A percentile compares a stretch with the other conserved stretches of the same genome.
Conservation (phyloP, 2,113 vertebrate species). For the Saccopteryx bilineata region DNA sequence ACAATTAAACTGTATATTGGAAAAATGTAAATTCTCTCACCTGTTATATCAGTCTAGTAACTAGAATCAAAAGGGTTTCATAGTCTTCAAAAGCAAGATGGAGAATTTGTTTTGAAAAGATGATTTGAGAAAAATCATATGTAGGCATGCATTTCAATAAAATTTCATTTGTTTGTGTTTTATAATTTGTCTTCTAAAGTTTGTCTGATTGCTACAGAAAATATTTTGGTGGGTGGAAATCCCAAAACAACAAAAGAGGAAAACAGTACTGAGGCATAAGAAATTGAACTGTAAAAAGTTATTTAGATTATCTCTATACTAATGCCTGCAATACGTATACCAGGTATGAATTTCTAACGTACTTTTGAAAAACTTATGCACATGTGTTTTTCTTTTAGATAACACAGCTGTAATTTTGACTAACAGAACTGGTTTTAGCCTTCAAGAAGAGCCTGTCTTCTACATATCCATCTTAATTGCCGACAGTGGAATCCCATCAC, state of each 20-base stretch:
- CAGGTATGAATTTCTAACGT: not conserved
- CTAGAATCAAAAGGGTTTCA: not conserved
- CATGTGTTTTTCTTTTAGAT: constrained; percentile 89
- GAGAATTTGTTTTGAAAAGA: not conserved
- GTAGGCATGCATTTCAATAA: not conserved
- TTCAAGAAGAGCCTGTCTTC: constrained; percentile 89
- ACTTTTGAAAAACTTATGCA: not conserved
- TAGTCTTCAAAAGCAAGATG: not conserved
- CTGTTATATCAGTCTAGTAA: not conserved
- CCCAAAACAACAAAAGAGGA: constrained; percentile 20
- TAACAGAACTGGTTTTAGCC: constrained; percentile 90
- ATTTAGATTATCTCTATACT: not conserved
- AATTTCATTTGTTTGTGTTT: constrained; percentile 2
- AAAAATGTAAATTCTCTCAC: not conserved
- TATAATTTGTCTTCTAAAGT: not conserved
- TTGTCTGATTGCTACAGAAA: constrained; percentile 39
- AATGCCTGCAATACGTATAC: not conserved
- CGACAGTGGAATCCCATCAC: constrained; percentile 92
- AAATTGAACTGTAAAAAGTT: not conserved
- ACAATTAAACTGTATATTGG: not conserved
- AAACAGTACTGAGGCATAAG: not conserved
- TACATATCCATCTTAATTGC: constrained; percentile 91
- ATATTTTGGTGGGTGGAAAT: not conserved
- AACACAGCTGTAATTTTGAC: constrained; percentile 94
- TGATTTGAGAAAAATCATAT: not conserved